Evolutionary conservation across 2,797 vertebrate genomes (phyloP).

Genomic region (Macropodus opercularis): DNA sequence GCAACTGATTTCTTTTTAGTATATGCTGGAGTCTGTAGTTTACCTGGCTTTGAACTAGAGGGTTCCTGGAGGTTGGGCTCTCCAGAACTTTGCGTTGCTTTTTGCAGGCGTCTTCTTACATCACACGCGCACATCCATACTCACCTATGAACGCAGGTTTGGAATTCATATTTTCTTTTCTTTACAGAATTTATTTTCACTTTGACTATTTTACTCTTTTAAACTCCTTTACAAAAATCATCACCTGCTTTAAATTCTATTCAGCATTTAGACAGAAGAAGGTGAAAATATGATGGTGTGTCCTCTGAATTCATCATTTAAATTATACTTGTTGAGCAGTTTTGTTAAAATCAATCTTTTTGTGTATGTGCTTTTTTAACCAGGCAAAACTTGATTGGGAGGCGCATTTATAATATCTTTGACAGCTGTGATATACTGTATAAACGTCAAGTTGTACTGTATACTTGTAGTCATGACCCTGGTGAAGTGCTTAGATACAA

Average conservation of each 20-base stretch:
- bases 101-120: conserved; percentile 22
- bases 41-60: conserved; percentile 23
- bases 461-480: too few species aligned
- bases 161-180: conserved; percentile 10
- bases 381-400: not conserved
- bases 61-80: conserved; percentile 74
- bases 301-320: not conserved
- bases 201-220: not conserved
- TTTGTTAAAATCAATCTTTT: not conserved
- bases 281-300: conserved; percentile 22
- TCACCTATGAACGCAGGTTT: not conserved
- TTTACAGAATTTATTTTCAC: conserved; percentile 1
- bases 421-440: not conserved
- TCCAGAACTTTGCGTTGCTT: conserved; percentile 56
- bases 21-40: conserved; percentile 11
- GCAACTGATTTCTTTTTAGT: conserved; percentile 3
- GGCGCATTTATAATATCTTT: not conserved
- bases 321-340: not conserved
- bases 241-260: not conserved
- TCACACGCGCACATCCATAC: conserved; percentile 15
- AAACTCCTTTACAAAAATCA: not conserved
- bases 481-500: too few species aligned
- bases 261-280: conserved; percentile 14
- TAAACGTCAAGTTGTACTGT: not conserved
- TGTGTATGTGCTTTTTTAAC: conserved; percentile 10